phyloP scores from a whole-genome alignment of 2,888 invertebrate genomes.

The Nesidiocoris tenuis region DNA sequence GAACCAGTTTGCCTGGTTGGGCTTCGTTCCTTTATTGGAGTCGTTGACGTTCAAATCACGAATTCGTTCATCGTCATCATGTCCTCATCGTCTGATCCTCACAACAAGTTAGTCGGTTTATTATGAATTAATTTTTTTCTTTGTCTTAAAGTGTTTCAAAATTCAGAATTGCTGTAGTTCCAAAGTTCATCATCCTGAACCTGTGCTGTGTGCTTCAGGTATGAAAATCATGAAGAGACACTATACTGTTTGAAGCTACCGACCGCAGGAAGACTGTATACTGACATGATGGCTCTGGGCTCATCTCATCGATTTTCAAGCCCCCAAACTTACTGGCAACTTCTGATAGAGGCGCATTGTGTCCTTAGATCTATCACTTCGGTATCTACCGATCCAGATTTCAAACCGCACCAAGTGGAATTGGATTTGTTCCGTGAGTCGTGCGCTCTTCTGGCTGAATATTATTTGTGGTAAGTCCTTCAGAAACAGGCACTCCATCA shows the following conservation, averaged over 20 bases:
- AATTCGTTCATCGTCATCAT: conserved; percentile 60
- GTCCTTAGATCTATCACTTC: conserved; percentile 59
- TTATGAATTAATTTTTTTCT: too few relatives aligned
- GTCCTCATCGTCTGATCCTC: conserved; percentile 55
- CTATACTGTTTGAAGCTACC: conserved; percentile 71
- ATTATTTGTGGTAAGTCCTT: conserved; percentile 53
- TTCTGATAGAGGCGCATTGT: conserved; percentile 72
- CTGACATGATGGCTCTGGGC: conserved; percentile 69
- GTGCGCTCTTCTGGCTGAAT: conserved; percentile 61
- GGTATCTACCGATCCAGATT: conserved; percentile 53
- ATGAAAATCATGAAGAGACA: conserved; percentile 59
- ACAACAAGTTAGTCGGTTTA: conserved; percentile 35
- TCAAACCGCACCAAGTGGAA: conserved; percentile 49
- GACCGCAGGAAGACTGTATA: conserved; percentile 64
- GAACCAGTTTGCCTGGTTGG: conserved; percentile 69
- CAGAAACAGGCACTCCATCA: too few relatives aligned
- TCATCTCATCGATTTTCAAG: conserved; percentile 64
- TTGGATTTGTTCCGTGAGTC: conserved; percentile 59
- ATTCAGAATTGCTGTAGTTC: too few relatives aligned
- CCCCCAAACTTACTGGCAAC: conserved; percentile 67
- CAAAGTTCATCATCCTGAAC: too few relatives aligned
- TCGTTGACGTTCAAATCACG: conserved; percentile 59
- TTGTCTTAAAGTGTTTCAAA: too few relatives aligned
- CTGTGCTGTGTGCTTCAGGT: too few relatives aligned
- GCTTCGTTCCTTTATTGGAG: conserved; percentile 66